phyloP scores from a whole-genome alignment of 64 coral and sea anemone species.

The Dendronephthya gigantea region DNA sequence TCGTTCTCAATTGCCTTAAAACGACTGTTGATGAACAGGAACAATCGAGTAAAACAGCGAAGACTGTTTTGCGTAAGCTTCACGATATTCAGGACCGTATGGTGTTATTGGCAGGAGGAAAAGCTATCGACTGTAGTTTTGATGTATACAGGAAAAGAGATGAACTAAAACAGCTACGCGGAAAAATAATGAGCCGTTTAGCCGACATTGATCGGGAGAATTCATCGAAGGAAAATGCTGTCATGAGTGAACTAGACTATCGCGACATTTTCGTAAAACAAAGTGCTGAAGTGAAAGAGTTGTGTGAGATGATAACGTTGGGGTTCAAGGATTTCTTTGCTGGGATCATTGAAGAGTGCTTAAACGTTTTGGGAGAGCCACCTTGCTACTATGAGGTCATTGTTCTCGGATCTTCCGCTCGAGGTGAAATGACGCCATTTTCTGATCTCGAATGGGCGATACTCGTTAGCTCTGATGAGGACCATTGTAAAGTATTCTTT shows the following conservation, averaged over 20 bases:
- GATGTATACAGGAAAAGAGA: background rate
- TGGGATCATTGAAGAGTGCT: background rate
- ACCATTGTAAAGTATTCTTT: background rate
- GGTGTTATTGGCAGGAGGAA: background rate
- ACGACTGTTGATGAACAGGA: background rate
- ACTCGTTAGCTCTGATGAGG: background rate
- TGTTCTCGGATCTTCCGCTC: background rate
- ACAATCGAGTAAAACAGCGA: background rate
- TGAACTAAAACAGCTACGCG: background rate
- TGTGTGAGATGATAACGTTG: background rate
- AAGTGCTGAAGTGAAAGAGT: background rate
- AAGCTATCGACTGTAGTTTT: background rate
- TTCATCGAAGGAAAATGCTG: background rate
- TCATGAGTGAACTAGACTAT: background rate
- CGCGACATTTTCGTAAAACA: background rate
- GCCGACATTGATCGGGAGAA: background rate
- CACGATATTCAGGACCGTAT: background rate
- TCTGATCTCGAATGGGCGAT: conserved; percentile 6
- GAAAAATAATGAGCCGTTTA: background rate
- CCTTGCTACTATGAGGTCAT: background rate
- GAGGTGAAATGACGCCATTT: background rate
- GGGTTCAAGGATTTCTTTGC: background rate
- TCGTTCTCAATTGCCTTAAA: background rate
- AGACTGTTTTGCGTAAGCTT: background rate
- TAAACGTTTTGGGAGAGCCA: background rate